Evolutionary conservation across 2,888 invertebrate genomes (phyloP).

Genomic region (Linyphia triangularis): DNA sequence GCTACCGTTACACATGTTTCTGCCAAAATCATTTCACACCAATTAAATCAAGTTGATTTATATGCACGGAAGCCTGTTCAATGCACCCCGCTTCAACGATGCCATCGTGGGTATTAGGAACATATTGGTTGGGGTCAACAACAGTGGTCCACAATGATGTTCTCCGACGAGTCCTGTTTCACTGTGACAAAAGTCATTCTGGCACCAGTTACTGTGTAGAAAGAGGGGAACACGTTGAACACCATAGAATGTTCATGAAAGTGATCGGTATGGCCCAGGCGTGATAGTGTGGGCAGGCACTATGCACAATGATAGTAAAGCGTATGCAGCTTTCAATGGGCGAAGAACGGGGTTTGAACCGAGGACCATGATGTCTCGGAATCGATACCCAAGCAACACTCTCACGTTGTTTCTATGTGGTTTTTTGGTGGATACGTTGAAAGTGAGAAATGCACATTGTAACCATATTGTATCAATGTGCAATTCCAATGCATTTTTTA

Average conservation of each 20-base stretch:
- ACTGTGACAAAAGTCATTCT: neutral
- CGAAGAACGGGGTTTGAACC: too few species aligned
- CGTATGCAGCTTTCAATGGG: too few species aligned
- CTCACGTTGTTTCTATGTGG: too few species aligned
- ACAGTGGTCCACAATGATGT: neutral
- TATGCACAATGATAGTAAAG: too few species aligned
- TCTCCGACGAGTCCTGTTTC: too few species aligned
- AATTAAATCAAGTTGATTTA: slow-evolving; percentile 18
- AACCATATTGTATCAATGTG: too few species aligned
- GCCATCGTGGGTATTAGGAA: neutral
- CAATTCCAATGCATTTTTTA: too few species aligned
- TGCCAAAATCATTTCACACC: neutral
- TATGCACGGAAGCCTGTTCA: slow-evolving; percentile 13
- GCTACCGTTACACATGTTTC: neutral
- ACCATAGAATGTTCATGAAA: neutral
- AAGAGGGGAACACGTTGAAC: neutral
- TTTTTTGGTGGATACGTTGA: too few species aligned
- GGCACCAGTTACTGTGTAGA: neutral
- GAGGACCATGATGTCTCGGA: too few species aligned
- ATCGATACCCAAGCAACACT: too few species aligned
- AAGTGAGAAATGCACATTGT: too few species aligned
- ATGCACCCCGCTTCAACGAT: neutral
- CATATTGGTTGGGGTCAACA: neutral
- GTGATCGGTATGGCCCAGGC: neutral
- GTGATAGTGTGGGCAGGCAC: neutral